These are phyloP conservation scores for Picathartes gymnocephalus DNA, from an alignment of 2,113 vertebrate species.

Conservation along the genomic window DNA sequence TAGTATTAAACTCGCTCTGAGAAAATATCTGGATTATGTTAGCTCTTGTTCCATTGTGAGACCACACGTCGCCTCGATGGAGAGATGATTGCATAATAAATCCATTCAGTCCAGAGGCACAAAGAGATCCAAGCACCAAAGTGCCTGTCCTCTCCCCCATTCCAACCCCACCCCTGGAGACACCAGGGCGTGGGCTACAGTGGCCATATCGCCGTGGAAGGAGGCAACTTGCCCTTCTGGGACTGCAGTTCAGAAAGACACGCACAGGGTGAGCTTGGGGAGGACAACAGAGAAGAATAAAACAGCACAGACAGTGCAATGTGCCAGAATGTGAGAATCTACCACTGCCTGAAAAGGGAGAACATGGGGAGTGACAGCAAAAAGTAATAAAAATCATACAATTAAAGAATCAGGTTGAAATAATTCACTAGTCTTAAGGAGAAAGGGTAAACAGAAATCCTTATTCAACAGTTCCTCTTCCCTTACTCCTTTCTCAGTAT, in stretches of 20 bases:
- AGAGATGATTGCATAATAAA: not conserved
- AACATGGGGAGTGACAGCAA: not conserved
- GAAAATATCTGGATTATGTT: conserved; percentile 52
- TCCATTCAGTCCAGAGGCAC: not conserved
- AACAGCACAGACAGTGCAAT: not conserved
- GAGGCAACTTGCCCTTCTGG: not conserved
- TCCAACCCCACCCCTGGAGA: not conserved
- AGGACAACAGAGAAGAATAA: not conserved
- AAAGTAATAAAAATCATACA: not conserved
- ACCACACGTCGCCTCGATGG: conserved; percentile 9
- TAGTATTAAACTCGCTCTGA: conserved; percentile 3
- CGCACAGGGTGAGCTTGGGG: not conserved
- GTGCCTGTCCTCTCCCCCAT: not conserved
- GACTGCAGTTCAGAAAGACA: not conserved
- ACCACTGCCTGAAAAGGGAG: not conserved
- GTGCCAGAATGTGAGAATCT: not conserved
- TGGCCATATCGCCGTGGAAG: not conserved
- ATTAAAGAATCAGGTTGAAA: not conserved
- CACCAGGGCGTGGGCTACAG: not conserved
- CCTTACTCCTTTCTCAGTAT: not conserved
- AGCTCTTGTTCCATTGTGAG: conserved; percentile 36
- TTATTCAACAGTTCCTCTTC: not conserved
- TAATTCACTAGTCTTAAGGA: not conserved
- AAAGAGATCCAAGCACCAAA: not conserved
- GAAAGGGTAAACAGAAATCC: not conserved